phyloP scores from a whole-genome alignment of 92 coral and sea anemone species.

The Zoanthus gigantus region DNA sequence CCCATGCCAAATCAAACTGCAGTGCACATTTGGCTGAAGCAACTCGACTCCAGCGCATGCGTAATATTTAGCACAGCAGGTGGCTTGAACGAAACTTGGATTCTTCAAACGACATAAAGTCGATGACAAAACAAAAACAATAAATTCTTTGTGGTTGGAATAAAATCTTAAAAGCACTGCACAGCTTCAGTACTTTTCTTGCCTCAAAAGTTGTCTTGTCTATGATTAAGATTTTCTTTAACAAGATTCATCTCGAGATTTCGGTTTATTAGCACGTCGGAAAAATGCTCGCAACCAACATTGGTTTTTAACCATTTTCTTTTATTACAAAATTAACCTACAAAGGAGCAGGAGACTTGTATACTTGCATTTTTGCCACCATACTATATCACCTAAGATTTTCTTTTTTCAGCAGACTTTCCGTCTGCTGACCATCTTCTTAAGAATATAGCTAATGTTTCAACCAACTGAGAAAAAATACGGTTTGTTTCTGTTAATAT shows the following conservation, averaged over 20 bases:
- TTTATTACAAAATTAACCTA: neutral
- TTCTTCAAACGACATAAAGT: slow-evolving; percentile 17
- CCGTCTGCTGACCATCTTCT: neutral
- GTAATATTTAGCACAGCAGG: slow-evolving; percentile 18
- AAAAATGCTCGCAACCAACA: neutral
- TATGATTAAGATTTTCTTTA: slow-evolving; percentile 11
- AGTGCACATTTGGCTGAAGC: slow-evolving; percentile 4
- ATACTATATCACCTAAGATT: neutral
- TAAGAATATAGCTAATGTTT: neutral
- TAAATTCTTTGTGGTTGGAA: slow-evolving; percentile 33
- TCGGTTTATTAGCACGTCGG: neutral
- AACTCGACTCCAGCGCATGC: slow-evolving; percentile 12
- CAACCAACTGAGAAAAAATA: neutral
- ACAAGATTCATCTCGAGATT: slow-evolving; percentile 34
- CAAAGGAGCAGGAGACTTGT: neutral
- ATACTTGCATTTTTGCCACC: neutral
- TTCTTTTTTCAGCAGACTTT: neutral
- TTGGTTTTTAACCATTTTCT: neutral
- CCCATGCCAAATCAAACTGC: neutral
- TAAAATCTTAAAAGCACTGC: slow-evolving; percentile 33
- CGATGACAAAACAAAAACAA: slow-evolving; percentile 23
- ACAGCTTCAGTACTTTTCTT: slow-evolving; percentile 26
- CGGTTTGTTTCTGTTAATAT: neutral
- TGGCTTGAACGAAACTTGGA: slow-evolving; percentile 13
- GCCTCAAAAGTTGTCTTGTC: neutral